Percentiles rank a stretch among this genome's conserved stretches.
Evolutionary conservation across 2,888 invertebrate genomes (phyloP).

Genomic region (Sylvicola fuscatus): DNA sequence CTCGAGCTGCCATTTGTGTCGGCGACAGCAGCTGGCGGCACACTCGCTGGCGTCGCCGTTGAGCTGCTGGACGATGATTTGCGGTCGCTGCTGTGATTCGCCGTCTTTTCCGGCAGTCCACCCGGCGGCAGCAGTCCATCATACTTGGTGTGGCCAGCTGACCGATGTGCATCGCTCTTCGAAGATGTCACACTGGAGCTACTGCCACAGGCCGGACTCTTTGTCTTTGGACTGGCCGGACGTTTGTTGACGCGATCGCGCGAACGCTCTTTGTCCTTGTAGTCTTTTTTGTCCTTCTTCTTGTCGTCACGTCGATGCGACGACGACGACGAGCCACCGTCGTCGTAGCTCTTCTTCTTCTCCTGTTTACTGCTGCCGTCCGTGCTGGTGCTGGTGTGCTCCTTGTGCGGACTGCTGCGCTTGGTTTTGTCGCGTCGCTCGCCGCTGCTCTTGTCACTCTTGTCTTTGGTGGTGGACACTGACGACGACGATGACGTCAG

Average conservation of each 20-base stretch:
- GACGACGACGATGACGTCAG: conserved; percentile 3
- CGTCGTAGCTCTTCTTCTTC: conserved; percentile 26
- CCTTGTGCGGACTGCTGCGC: conserved; percentile 32
- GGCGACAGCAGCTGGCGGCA: conserved; percentile 11
- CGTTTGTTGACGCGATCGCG: no score
- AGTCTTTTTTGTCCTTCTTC: no score
- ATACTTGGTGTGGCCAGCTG: neutral
- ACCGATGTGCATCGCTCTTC: no score
- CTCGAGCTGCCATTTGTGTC: conserved; percentile 11
- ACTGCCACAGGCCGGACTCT: no score
- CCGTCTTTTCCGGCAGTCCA: conserved; percentile 21
- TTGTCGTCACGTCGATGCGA: no score
- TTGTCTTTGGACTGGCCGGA: no score
- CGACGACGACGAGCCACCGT: no score
- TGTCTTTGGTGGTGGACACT: conserved; percentile 9
- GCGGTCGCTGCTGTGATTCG: conserved; percentile 31
- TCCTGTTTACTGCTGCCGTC: conserved; percentile 14
- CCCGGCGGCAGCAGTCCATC: conserved; percentile 3
- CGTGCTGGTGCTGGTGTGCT: conserved; percentile 22
- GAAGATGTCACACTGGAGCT: no score
- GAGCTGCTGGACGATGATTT: conserved; percentile 20
- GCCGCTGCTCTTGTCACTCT: conserved; percentile 28
- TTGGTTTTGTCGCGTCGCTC: conserved; percentile 18
- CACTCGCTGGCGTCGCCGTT: conserved; percentile 10
- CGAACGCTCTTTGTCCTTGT: no score